These are phyloP conservation scores for Dysidea cf. avara DNA, from an alignment of 37 sponge, comb jelly and placozoan species.

Conservation along the genomic window DNA sequence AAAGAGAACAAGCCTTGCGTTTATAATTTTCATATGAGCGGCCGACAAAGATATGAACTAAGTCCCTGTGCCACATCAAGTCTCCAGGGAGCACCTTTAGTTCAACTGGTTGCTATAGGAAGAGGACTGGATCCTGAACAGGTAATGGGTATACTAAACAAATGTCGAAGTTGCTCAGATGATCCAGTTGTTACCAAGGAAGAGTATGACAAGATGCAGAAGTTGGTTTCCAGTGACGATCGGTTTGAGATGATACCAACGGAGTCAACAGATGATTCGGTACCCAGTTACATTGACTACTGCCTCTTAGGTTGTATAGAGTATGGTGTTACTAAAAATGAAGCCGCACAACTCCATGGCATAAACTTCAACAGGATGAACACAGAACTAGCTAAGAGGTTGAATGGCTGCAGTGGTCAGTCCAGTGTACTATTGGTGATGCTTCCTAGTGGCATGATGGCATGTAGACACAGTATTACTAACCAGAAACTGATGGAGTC, in stretches of 20 bases:
- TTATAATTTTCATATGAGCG: constrained; percentile 75
- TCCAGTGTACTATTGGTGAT: constrained; percentile 49
- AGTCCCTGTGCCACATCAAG: constrained; percentile 14
- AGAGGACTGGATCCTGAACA: constrained; percentile 18
- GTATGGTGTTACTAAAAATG: constrained; percentile 51
- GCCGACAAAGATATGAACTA: constrained; percentile 63
- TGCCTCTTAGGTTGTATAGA: constrained; percentile 53
- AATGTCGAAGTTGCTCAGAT: constrained; percentile 2
- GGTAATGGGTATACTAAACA: constrained; percentile 3
- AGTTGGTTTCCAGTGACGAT: constrained; percentile 13
- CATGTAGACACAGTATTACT: constrained; percentile 30
- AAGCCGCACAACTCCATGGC: constrained; percentile 55
- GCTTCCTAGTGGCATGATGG: constrained; percentile 37
- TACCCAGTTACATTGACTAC: constrained; percentile 38
- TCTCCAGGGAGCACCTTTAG: constrained; percentile 34
- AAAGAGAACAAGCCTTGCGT: constrained; percentile 40
- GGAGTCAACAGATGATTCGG: not conserved
- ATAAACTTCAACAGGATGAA: constrained; percentile 69
- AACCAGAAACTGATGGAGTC: constrained; percentile 10
- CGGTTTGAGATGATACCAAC: constrained; percentile 31
- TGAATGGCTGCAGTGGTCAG: constrained; percentile 56
- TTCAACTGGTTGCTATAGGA: constrained; percentile 61
- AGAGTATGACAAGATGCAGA: not conserved
- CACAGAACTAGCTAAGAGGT: constrained; percentile 36
- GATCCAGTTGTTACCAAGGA: not conserved